Conservation (phyloP, 2,113 vertebrate species). For the Notothenia coriiceps region DNA sequence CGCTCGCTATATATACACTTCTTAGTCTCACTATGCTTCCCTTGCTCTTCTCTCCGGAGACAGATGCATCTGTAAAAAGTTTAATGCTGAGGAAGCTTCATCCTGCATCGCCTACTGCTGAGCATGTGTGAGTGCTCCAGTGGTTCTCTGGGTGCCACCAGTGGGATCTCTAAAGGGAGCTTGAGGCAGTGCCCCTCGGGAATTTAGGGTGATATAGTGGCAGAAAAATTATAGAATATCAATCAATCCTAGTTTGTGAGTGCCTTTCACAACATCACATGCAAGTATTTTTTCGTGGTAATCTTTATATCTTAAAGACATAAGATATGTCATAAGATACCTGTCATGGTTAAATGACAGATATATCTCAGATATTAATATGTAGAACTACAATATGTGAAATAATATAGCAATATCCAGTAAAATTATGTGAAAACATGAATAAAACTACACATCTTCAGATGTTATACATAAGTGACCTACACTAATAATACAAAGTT, state of each 20-base stretch:
- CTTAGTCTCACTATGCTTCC: constrained; percentile 32
- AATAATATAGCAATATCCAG: no score
- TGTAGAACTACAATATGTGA: no score
- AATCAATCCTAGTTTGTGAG: not conserved
- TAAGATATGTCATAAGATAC: no score
- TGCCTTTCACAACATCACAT: not conserved
- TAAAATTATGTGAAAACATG: no score
- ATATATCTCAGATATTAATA: no score
- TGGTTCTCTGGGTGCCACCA: constrained; percentile 16
- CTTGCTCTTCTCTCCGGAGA: constrained; percentile 59
- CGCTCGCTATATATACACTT: constrained; percentile 23
- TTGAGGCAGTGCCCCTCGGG: constrained; percentile 10
- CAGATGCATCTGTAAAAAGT: constrained; percentile 62
- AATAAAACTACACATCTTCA: no score
- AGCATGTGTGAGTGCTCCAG: constrained; percentile 32
- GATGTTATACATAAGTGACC: no score
- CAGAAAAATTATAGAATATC: not conserved
- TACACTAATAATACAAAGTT: no score
- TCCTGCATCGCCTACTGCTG: constrained; percentile 36
- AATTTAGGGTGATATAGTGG: not conserved
- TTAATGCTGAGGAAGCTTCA: constrained; percentile 66
- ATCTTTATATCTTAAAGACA: not conserved
- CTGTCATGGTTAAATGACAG: not conserved
- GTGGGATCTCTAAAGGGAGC: constrained; percentile 14
- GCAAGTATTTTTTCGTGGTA: not conserved